Evolutionary conservation across 2,888 invertebrate species (phyloP).

Genomic region (Dusona sp.): DNA sequence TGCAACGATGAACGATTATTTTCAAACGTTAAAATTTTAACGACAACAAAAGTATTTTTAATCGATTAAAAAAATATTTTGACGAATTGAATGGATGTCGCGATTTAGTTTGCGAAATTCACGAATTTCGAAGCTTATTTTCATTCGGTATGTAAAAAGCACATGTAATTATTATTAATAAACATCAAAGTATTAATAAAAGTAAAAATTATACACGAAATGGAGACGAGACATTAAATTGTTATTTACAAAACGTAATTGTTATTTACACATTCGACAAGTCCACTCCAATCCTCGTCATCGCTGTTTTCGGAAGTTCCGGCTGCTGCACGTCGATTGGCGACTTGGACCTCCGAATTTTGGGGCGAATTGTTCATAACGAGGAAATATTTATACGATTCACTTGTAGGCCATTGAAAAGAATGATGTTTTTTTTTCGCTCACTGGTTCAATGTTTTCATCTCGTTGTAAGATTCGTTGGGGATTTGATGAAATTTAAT

Average conservation of each 20-base stretch:
- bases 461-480: neutral
- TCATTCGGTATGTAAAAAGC: neutral
- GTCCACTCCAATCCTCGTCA: conserved; percentile 84
- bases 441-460: neutral
- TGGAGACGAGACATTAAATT: neutral
- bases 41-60: neutral
- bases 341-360: conserved; percentile 75
- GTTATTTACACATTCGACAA: conserved; percentile 82
- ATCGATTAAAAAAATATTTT: neutral
- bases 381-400: neutral
- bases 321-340: conserved; percentile 72
- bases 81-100: no score
- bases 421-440: neutral
- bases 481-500: neutral
- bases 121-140: neutral
- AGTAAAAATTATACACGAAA: neutral
- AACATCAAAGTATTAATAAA: neutral
- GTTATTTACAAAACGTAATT: neutral
- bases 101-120: neutral
- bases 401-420: neutral
- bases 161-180: neutral
- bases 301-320: conserved; percentile 81
- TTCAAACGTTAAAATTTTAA: no score
- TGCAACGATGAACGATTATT: no score
- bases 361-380: conserved; percentile 82